A percentile compares a stretch with the other conserved stretches of the same genome.
These are phyloP conservation scores for Drosophila rellima DNA, from an alignment of 2,888 invertebrate species.

Conservation along the genomic window DNA sequence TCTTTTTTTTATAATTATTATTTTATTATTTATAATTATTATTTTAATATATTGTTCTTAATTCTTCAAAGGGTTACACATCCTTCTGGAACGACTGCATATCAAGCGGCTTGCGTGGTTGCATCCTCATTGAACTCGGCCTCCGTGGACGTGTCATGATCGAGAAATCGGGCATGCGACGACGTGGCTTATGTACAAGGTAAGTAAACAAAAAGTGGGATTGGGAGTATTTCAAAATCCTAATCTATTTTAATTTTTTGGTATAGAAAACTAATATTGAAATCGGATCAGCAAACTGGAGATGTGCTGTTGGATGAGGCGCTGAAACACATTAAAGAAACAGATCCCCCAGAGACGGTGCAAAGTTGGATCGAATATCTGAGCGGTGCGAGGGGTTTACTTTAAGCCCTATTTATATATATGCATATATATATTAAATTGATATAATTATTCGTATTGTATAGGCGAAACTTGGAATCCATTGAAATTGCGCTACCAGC, in stretches of 20 bases:
- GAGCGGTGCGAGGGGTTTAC: conserved; percentile 89
- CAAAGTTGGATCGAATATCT: conserved; percentile 99
- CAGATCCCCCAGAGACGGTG: conserved; percentile 98
- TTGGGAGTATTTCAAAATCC: background rate
- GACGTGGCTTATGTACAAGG: conserved; percentile 95
- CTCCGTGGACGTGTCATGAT: conserved; percentile 97
- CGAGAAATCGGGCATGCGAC: conserved; percentile 98
- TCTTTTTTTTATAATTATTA: background rate
- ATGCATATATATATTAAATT: background rate
- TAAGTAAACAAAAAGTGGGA: conserved; percentile 85
- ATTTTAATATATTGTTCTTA: background rate
- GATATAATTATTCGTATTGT: conserved; percentile 1
- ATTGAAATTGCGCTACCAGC: conserved; percentile 97
- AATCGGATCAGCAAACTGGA: conserved; percentile 97
- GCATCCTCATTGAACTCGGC: conserved; percentile 98
- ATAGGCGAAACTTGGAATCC: conserved; percentile 99
- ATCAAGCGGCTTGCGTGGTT: conserved; percentile 98
- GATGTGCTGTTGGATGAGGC: conserved; percentile 98
- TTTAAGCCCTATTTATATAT: background rate
- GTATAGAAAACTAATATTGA: conserved; percentile 90
- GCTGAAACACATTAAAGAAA: conserved; percentile 98
- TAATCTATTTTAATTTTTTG: conserved; percentile 2
- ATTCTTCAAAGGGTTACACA: conserved; percentile 93
- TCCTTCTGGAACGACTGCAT: conserved; percentile 99
- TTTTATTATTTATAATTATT: background rate